phyloP scores from a whole-genome alignment of 2,797 vertebrate species.

The Eupleurogrammus muticus region DNA sequence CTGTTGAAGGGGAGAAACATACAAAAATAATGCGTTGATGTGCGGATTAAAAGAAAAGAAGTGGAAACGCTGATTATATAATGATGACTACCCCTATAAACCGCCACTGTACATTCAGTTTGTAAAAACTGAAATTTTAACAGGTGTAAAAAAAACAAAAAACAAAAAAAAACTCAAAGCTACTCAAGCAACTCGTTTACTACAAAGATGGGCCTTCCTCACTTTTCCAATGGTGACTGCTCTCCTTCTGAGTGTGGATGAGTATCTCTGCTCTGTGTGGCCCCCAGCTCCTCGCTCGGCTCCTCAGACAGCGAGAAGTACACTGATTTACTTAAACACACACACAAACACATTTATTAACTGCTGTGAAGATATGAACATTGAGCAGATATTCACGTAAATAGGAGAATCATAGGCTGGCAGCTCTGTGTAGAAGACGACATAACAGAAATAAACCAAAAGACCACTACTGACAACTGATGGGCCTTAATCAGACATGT shows the following conservation, averaged over 20 bases:
- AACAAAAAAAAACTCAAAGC: too few species aligned
- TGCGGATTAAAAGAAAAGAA: neutral
- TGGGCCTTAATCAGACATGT: too few species aligned
- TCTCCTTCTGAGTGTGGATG: constrained; percentile 89
- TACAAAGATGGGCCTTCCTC: neutral
- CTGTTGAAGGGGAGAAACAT: neutral
- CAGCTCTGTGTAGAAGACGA: neutral
- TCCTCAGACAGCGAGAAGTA: constrained; percentile 82
- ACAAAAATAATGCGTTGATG: neutral
- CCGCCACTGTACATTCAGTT: too few species aligned
- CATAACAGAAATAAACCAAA: too few species aligned
- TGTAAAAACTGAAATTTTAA: too few species aligned
- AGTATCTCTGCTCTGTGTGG: constrained; percentile 62
- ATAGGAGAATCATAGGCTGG: neutral
- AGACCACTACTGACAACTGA: too few species aligned
- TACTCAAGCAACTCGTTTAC: neutral
- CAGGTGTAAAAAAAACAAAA: too few species aligned
- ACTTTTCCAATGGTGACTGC: constrained; percentile 75
- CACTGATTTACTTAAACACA: constrained; percentile 83
- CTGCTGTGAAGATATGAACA: neutral
- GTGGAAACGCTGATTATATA: neutral
- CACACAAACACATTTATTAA: constrained; percentile 18
- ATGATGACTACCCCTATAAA: neutral
- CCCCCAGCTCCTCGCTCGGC: constrained; percentile 57
- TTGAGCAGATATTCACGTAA: neutral